These are phyloP conservation scores for Drosophila putrida DNA, from an alignment of 2,888 invertebrate genomes.

Conservation along the genomic window DNA sequence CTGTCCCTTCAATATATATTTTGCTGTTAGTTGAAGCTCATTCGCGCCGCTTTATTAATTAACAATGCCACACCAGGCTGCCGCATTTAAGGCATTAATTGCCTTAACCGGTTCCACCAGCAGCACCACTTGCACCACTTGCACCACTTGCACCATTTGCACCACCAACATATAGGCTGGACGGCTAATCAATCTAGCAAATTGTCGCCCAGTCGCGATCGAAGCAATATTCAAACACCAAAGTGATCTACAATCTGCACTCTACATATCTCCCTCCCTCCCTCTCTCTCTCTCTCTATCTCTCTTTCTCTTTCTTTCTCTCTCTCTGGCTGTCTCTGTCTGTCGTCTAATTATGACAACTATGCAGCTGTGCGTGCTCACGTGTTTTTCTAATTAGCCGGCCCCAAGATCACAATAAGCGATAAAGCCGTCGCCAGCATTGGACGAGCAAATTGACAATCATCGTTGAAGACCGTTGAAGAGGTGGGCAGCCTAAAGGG, in stretches of 20 bases:
- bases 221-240: slow-evolving; percentile 57
- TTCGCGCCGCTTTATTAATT: slow-evolving; percentile 74
- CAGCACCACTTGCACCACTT: slow-evolving; percentile 10
- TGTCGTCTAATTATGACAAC: slow-evolving; percentile 77
- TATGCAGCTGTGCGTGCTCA: slow-evolving; percentile 78
- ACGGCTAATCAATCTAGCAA: slow-evolving; percentile 81
- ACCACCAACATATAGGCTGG: slow-evolving; percentile 45
- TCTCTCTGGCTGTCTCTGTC: slow-evolving; percentile 1
- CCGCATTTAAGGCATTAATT: slow-evolving; percentile 80
- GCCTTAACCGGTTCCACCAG: slow-evolving; percentile 60
- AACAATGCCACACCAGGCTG: slow-evolving; percentile 80
- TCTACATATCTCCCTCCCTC: slow-evolving; percentile 8
- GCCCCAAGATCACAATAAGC: slow-evolving; percentile 70
- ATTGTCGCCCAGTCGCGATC: slow-evolving; percentile 74
- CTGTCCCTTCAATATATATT: slow-evolving; percentile 8
- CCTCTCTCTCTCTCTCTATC: slow-evolving; percentile 11
- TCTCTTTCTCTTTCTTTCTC: slow-evolving; percentile 16
- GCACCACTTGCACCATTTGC: slow-evolving; percentile 1
- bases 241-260: slow-evolving; percentile 24
- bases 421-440: slow-evolving; percentile 73
- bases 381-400: slow-evolving; percentile 78
- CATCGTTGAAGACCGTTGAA: slow-evolving; percentile 43
- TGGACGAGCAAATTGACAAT: slow-evolving; percentile 79
- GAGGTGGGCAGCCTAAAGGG: background rate
- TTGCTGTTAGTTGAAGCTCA: slow-evolving; percentile 35